Evolutionary conservation across 2,888 invertebrate genomes (phyloP).

Genomic region (Drosophila anceps): DNA sequence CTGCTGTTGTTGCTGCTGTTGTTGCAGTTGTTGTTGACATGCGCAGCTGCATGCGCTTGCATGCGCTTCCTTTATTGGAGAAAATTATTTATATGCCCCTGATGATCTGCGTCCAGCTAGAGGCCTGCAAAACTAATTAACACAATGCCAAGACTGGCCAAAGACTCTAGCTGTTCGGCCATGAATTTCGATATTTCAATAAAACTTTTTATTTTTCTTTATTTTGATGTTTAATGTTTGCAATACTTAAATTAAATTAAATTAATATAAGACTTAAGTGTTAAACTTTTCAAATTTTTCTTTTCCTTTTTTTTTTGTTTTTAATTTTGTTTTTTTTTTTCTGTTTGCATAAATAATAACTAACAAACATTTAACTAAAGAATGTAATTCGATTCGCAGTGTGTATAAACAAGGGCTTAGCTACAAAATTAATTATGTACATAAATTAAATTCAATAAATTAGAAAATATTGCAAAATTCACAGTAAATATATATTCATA

Average conservation of each 20-base stretch:
- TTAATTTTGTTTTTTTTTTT: slow-evolving; percentile 22
- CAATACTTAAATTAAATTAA: slow-evolving; percentile 65
- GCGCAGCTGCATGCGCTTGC: slow-evolving; percentile 83
- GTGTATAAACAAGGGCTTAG: slow-evolving; percentile 63
- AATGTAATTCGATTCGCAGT: slow-evolving; percentile 42
- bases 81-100: slow-evolving; percentile 77
- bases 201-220: slow-evolving; percentile 70
- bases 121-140: slow-evolving; percentile 72
- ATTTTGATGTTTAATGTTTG: slow-evolving; percentile 72
- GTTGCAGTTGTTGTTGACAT: slow-evolving; percentile 70
- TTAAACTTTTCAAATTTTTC: slow-evolving; percentile 18
- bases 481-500: slow-evolving; percentile 52
- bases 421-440: slow-evolving; percentile 56
- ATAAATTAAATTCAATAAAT: slow-evolving; percentile 78
- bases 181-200: slow-evolving; percentile 66
- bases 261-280: slow-evolving; percentile 64
- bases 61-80: slow-evolving; percentile 79
- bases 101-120: slow-evolving; percentile 40
- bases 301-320: not conserved
- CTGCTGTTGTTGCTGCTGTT: slow-evolving; percentile 22
- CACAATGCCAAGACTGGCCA: slow-evolving; percentile 49
- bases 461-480: slow-evolving; percentile 77
- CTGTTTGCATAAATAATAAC: slow-evolving; percentile 77
- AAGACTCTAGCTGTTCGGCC: slow-evolving; percentile 22
- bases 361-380: slow-evolving; percentile 81